Evolutionary conservation across 2,797 vertebrate species (phyloP).

Genomic region (Novumbra hubbsi): DNA sequence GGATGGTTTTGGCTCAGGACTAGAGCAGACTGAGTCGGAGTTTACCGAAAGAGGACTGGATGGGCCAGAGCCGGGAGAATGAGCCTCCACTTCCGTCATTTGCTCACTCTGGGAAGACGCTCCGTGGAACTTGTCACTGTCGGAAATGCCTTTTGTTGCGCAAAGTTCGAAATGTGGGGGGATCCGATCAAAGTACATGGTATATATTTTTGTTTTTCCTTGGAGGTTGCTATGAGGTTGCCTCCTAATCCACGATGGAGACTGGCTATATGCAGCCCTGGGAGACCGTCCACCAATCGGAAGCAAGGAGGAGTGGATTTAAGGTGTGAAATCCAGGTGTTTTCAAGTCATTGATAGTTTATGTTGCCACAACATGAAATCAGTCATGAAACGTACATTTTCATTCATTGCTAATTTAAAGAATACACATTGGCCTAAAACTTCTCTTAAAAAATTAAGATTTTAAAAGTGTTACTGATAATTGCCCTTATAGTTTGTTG

Average conservation of each 20-base stretch:
- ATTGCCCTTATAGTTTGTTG: neutral
- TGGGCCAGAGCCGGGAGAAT: slow-evolving; percentile 54
- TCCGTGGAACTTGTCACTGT: slow-evolving; percentile 36
- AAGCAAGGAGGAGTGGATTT: slow-evolving; percentile 73
- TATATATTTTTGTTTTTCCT: neutral
- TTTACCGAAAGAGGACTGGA: slow-evolving; percentile 71
- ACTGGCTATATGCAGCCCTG: slow-evolving; percentile 59
- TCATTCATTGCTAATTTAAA: neutral
- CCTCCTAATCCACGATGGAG: slow-evolving; percentile 44
- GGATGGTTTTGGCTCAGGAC: slow-evolving; percentile 65
- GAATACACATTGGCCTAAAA: slow-evolving; percentile 18
- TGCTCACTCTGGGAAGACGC: slow-evolving; percentile 37
- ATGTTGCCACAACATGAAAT: slow-evolving; percentile 44
- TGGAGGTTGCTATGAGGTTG: slow-evolving; percentile 17
- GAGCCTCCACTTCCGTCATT: slow-evolving; percentile 35
- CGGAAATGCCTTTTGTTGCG: slow-evolving; percentile 37
- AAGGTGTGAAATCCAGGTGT: slow-evolving; percentile 77
- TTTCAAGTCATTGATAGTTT: slow-evolving; percentile 54
- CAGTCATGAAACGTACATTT: slow-evolving; percentile 40
- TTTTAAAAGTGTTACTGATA: neutral
- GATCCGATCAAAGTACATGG: slow-evolving; percentile 66
- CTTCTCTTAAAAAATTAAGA: neutral
- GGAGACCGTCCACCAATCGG: slow-evolving; percentile 65
- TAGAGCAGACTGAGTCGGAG: slow-evolving; percentile 74
- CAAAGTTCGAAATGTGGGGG: slow-evolving; percentile 45